phyloP scores from a whole-genome alignment of 1,140 invertebrate species.

The Caenorhabditis brenneri region DNA sequence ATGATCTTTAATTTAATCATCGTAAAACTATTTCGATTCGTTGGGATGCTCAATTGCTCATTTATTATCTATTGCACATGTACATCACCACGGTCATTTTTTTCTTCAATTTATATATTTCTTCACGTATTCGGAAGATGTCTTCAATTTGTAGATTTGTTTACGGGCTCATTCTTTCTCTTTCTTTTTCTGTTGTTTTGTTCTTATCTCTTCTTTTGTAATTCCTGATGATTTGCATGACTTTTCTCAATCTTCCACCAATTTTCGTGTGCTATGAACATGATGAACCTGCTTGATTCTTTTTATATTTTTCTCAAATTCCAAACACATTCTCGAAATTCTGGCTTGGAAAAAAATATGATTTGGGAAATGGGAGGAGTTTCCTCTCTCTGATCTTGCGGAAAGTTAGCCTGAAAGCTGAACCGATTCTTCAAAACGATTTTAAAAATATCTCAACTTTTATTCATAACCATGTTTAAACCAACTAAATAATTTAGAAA shows the following conservation, averaged over 20 bases:
- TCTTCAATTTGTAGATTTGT: constrained; percentile 26
- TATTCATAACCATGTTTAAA: neutral
- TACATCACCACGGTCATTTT: constrained; percentile 13
- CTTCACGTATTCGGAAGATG: neutral
- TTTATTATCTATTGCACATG: neutral
- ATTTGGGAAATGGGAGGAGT: too few relatives aligned
- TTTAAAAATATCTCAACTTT: too few relatives aligned
- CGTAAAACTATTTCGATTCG: constrained; percentile 1
- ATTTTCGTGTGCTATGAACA: constrained; percentile 2
- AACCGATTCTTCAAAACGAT: too few relatives aligned
- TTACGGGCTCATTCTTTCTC: constrained; percentile 24
- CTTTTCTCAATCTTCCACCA: neutral
- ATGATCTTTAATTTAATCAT: constrained; percentile 24
- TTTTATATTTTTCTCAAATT: too few relatives aligned
- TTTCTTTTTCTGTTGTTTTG: neutral
- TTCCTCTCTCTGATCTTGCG: too few relatives aligned
- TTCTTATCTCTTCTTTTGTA: neutral
- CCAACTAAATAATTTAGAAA: neutral
- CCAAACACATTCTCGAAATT: too few relatives aligned
- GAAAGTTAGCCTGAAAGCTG: too few relatives aligned
- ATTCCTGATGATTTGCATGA: constrained; percentile 2
- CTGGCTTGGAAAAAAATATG: too few relatives aligned
- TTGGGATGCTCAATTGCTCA: constrained; percentile 10
- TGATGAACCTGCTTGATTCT: neutral
- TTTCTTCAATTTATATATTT: neutral